Conservation (phyloP, 2,113 vertebrate genomes). For the Leptobrachium ailaonicum region DNA sequence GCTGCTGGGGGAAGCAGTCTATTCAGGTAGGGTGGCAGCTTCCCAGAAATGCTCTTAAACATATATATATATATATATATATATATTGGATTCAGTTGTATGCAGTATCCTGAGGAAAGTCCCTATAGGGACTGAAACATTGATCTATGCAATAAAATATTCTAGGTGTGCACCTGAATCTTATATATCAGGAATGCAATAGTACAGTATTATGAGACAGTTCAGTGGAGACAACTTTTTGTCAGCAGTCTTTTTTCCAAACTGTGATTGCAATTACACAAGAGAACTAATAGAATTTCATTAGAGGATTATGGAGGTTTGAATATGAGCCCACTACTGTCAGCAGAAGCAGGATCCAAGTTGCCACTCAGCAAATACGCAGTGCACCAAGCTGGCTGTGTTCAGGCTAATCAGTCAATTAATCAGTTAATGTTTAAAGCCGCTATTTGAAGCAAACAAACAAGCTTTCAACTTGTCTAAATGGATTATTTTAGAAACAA, state of each 20-base stretch:
- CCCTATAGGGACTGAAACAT: too few species aligned
- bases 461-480: slow-evolving; percentile 22
- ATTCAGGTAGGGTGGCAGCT: too few species aligned
- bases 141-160: too few species aligned
- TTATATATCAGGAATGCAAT: too few species aligned
- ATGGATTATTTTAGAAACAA: slow-evolving; percentile 7
- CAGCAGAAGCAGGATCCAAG: slow-evolving; percentile 46
- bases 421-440: slow-evolving; percentile 39
- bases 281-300: slow-evolving; percentile 22
- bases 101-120: too few species aligned
- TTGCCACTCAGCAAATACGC: slow-evolving; percentile 42
- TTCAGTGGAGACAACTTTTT: neutral
- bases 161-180: too few species aligned
- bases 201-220: too few species aligned
- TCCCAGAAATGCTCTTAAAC: too few species aligned
- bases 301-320: slow-evolving; percentile 26
- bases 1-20: too few species aligned
- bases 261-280: neutral
- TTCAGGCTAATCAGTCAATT: slow-evolving; percentile 31
- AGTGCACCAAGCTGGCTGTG: slow-evolving; percentile 29
- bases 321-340: slow-evolving; percentile 33
- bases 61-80: too few species aligned
- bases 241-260: neutral
- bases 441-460: slow-evolving; percentile 31
- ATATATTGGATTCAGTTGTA: too few species aligned